Conservation (phyloP, 2,113 vertebrate species). For the Excalfactoria chinensis region DNA sequence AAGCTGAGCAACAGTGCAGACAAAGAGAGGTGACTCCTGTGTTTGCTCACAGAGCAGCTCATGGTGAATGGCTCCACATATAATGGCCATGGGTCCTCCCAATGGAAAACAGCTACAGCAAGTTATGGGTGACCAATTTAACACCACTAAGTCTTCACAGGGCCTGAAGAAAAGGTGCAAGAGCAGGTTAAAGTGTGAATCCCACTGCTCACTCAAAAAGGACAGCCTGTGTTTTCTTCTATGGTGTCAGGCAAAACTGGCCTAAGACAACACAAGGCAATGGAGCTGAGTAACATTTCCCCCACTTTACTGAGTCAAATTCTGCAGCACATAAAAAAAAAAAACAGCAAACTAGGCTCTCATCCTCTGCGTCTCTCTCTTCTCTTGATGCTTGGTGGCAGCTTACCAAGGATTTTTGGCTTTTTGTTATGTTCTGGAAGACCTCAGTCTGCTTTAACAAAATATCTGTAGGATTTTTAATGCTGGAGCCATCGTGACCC, state of each 20-base stretch:
- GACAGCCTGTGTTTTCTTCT: too few species aligned
- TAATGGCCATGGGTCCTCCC: background rate
- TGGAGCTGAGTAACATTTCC: background rate
- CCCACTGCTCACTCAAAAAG: background rate
- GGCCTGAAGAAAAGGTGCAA: background rate
- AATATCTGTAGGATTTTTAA: background rate
- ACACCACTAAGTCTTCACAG: fast-evolving
- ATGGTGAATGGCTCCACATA: background rate
- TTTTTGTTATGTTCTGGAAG: background rate
- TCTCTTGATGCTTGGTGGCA: background rate
- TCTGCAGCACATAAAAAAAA: background rate
- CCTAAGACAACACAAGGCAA: background rate
- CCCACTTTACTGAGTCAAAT: background rate
- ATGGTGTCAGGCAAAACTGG: background rate
- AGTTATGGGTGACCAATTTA: fast-evolving
- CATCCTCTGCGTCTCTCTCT: fast-evolving
- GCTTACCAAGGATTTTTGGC: background rate
- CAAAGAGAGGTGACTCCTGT: background rate
- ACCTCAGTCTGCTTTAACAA: background rate
- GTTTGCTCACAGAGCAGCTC: background rate
- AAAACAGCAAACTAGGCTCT: background rate
- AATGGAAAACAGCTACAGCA: background rate
- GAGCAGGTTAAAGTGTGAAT: background rate
- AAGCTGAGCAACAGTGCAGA: background rate
- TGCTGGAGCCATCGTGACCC: background rate